phyloP scores from a whole-genome alignment of 2,113 vertebrate species.

The Ceratotherium simum region DNA sequence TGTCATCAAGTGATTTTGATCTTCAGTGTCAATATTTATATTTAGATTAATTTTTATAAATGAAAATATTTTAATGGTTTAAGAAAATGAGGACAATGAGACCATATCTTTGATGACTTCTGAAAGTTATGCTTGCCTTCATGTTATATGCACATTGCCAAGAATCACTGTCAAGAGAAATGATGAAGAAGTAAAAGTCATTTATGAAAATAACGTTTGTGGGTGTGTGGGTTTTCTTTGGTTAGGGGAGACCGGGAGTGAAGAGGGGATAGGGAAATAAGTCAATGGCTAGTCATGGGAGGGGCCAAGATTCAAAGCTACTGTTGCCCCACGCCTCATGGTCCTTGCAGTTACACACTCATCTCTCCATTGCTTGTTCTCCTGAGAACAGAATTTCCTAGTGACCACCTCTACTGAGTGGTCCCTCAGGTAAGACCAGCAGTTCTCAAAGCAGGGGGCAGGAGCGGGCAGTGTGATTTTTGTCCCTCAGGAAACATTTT shows the following conservation, averaged over 20 bases:
- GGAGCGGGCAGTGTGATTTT: background rate
- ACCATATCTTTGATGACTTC: constrained; percentile 82
- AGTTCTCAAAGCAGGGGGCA: background rate
- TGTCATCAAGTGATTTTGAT: constrained; percentile 90
- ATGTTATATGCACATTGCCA: constrained; percentile 82
- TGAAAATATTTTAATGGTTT: constrained; percentile 89
- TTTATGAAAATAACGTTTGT: constrained; percentile 83
- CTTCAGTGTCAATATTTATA: constrained; percentile 91
- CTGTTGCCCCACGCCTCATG: fast-evolving
- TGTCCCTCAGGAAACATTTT: background rate
- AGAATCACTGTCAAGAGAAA: constrained; percentile 85
- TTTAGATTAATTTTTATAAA: constrained; percentile 92
- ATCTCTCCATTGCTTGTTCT: background rate
- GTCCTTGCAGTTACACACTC: background rate
- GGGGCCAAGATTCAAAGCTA: background rate
- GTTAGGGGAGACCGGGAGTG: background rate
- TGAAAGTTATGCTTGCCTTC: constrained; percentile 86
- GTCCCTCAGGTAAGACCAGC: background rate
- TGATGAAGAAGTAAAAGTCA: constrained; percentile 85
- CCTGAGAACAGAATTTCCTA: background rate
- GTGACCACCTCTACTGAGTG: background rate
- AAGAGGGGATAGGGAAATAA: background rate
- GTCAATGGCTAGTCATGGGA: too few relatives aligned
- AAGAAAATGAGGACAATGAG: constrained; percentile 81
- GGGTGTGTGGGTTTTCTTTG: background rate